These are phyloP conservation scores for Lates calcarifer DNA, from an alignment of 2,113 vertebrate genomes.

Conservation along the genomic window DNA sequence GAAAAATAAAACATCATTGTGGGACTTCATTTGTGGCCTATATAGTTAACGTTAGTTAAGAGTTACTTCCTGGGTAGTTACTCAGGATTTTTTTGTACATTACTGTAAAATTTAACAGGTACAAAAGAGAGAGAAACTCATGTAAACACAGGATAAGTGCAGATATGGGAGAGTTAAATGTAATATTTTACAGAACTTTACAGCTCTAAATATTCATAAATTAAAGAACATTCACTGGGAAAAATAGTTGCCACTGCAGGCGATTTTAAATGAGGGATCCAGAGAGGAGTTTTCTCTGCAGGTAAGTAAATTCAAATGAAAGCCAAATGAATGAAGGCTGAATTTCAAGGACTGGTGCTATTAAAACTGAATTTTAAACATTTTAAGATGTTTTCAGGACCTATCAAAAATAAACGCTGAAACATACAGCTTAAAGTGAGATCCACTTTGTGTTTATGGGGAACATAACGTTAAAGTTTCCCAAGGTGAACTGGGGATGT, in stretches of 20 bases:
- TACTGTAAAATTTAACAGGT: background rate
- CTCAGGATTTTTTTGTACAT: background rate
- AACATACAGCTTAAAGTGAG: slow-evolving; percentile 26
- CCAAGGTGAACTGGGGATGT: slow-evolving; percentile 14
- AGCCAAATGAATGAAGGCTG: slow-evolving; percentile 33
- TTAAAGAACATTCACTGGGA: background rate
- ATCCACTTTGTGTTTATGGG: slow-evolving; percentile 31
- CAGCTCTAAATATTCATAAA: background rate
- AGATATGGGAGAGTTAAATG: background rate
- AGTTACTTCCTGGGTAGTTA: background rate
- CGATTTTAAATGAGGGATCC: slow-evolving; percentile 9
- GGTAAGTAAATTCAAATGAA: slow-evolving; percentile 34
- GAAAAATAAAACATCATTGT: background rate
- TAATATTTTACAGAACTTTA: slow-evolving; percentile 20
- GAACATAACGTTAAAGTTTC: background rate
- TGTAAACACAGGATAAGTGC: background rate
- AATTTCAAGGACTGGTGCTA: slow-evolving; percentile 9
- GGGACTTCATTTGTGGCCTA: no score
- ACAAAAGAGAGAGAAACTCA: background rate
- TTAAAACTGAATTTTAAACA: slow-evolving; percentile 22
- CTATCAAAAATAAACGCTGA: slow-evolving; percentile 5
- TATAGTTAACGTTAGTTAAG: no score
- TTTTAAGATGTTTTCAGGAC: slow-evolving; percentile 32
- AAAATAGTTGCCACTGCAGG: slow-evolving; percentile 2
- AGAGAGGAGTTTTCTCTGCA: slow-evolving; percentile 1